Conservation (phyloP, 1,140 invertebrate genomes). For the Dendroctonus valens region DNA sequence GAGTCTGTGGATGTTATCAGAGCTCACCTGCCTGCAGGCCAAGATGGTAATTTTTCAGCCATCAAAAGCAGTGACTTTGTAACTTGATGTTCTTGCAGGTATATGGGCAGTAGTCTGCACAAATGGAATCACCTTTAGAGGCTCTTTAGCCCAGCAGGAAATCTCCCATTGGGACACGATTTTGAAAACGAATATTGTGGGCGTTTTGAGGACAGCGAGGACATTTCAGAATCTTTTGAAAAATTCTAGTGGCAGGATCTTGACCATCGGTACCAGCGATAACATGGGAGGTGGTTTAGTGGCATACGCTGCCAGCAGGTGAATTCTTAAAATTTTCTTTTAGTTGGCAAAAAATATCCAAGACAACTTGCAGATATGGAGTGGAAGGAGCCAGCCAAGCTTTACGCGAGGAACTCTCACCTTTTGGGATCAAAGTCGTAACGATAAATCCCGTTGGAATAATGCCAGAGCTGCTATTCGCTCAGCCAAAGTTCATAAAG, state of each 20-base stretch:
- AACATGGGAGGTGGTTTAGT: constrained; percentile 43
- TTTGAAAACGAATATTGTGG: constrained; percentile 72
- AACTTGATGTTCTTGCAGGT: constrained; percentile 52
- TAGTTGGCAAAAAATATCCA: neutral
- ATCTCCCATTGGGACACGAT: constrained; percentile 75
- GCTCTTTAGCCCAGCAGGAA: constrained; percentile 69
- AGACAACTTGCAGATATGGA: constrained; percentile 55
- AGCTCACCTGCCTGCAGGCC: constrained; percentile 75
- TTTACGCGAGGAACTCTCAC: constrained; percentile 64
- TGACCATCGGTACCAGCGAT: constrained; percentile 57
- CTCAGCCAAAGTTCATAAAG: constrained; percentile 58
- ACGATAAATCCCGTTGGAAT: constrained; percentile 70
- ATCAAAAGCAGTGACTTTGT: neutral
- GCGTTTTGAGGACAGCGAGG: constrained; percentile 69
- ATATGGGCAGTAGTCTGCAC: constrained; percentile 82
- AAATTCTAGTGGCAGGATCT: constrained; percentile 58
- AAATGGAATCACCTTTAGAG: constrained; percentile 67
- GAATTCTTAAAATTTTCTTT: constrained; percentile 1
- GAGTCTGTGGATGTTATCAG: constrained; percentile 74
- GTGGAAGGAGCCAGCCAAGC: constrained; percentile 72
- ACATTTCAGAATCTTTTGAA: constrained; percentile 70
- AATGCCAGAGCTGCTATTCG: constrained; percentile 62
- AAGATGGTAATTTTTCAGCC: constrained; percentile 62
- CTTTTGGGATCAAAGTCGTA: constrained; percentile 70
- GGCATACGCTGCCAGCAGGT: constrained; percentile 42